These are phyloP conservation scores for Amitus sp. DNA, from an alignment of 2,888 invertebrate genomes.

Conservation along the genomic window DNA sequence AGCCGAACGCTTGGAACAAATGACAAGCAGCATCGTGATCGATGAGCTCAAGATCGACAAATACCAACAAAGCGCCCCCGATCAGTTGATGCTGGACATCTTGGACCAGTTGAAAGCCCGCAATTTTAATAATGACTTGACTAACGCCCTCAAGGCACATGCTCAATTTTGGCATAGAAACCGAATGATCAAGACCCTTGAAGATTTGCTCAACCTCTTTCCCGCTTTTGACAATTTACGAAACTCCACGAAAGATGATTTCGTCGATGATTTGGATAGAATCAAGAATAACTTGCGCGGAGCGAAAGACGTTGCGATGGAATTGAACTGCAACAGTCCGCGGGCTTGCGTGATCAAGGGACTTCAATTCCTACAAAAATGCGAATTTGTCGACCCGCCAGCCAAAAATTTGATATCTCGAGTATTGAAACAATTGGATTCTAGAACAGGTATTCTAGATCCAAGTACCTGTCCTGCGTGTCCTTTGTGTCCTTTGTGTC, in stretches of 20 bases:
- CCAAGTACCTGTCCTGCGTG: background rate
- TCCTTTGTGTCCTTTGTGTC: background rate
- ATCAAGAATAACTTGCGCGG: constrained; percentile 23
- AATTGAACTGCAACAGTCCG: constrained; percentile 42
- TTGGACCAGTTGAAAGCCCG: constrained; percentile 43
- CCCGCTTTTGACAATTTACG: constrained; percentile 40
- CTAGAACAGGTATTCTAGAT: background rate
- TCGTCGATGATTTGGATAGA: constrained; percentile 18
- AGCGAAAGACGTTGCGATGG: constrained; percentile 32
- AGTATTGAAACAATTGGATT: background rate
- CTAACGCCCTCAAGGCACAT: constrained; percentile 35
- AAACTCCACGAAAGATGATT: background rate
- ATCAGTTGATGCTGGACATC: constrained; percentile 44
- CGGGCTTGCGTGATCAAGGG: constrained; percentile 41
- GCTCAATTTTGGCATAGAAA: constrained; percentile 45
- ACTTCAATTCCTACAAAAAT: constrained; percentile 30
- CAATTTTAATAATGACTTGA: constrained; percentile 39
- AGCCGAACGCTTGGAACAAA: constrained; percentile 16
- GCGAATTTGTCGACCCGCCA: constrained; percentile 14
- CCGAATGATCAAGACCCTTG: constrained; percentile 39
- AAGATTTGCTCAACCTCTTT: constrained; percentile 39
- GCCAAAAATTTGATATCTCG: background rate
- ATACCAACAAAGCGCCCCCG: constrained; percentile 43
- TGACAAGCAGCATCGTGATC: constrained; percentile 30
- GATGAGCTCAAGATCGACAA: constrained; percentile 39